Conservation (phyloP, 2,888 invertebrate species). For the Cotesia congregata region DNA sequence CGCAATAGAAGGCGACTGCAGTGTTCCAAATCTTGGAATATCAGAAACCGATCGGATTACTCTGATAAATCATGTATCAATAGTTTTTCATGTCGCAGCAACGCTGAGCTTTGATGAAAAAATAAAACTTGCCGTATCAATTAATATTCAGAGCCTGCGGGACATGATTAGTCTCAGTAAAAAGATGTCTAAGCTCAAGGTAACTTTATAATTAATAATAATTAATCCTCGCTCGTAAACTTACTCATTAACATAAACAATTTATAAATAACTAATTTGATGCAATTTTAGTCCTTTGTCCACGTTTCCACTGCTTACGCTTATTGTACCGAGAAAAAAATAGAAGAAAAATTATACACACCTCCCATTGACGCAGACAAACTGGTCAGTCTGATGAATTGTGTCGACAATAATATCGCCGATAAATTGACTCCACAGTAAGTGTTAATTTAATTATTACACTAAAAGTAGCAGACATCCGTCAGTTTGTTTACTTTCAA, state of each 20-base stretch:
- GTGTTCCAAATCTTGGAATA: constrained; percentile 75
- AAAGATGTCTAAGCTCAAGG: constrained; percentile 77
- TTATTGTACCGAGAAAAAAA: constrained; percentile 71
- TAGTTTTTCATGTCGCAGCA: constrained; percentile 75
- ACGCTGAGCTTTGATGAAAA: constrained; percentile 81
- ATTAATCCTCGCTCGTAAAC: background rate
- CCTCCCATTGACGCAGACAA: constrained; percentile 72
- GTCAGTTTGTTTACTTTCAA: background rate
- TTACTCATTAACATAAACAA: background rate
- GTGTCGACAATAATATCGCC: constrained; percentile 72
- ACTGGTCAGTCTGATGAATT: constrained; percentile 72
- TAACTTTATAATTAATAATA: constrained; percentile 50
- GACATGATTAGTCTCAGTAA: constrained; percentile 78
- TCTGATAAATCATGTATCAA: constrained; percentile 71
- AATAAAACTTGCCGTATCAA: constrained; percentile 79
- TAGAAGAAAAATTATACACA: constrained; percentile 74
- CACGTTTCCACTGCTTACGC: constrained; percentile 76
- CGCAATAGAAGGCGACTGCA: constrained; percentile 75
- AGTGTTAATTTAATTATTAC: constrained; percentile 48
- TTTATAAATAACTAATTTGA: constrained; percentile 5
- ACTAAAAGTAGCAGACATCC: background rate
- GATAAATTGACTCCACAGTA: constrained; percentile 73
- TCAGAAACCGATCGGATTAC: constrained; percentile 73
- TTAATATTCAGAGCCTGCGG: constrained; percentile 81
- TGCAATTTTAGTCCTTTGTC: constrained; percentile 69